Evolutionary conservation across 2,113 vertebrate species (phyloP).

Genomic region (Colius striatus): DNA sequence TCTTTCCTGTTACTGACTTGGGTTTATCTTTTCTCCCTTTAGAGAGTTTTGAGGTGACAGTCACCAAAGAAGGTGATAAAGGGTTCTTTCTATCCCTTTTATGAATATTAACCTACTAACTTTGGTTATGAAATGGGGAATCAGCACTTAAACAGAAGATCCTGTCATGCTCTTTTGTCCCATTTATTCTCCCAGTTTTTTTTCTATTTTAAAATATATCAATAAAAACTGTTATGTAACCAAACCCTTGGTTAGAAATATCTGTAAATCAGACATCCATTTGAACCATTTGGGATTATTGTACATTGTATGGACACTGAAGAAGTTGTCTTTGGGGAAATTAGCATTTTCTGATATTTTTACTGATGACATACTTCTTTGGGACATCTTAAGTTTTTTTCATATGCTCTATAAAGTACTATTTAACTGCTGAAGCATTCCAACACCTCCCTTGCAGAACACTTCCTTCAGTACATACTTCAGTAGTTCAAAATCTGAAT

Average conservation of each 20-base stretch:
- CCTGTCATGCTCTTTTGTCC: slow-evolving; percentile 83
- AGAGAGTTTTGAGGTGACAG: slow-evolving; percentile 99
- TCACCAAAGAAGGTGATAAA: slow-evolving; percentile 99
- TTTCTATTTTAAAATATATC: slow-evolving; percentile 80
- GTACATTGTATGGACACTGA: neutral
- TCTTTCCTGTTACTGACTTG: slow-evolving; percentile 90
- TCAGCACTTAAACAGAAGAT: slow-evolving; percentile 91
- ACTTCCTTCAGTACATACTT: neutral
- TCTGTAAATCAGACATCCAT: slow-evolving; percentile 98
- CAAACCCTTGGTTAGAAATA: slow-evolving; percentile 92
- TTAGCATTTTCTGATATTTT: neutral
- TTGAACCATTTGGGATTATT: slow-evolving; percentile 67
- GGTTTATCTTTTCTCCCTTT: slow-evolving; percentile 98
- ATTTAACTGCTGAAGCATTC: neutral
- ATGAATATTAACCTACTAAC: slow-evolving; percentile 98
- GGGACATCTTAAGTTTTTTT: neutral
- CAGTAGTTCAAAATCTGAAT: neutral
- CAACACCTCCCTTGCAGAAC: neutral
- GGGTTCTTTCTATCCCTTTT: slow-evolving; percentile 92
- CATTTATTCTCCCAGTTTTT: slow-evolving; percentile 79
- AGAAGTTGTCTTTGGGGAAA: neutral
- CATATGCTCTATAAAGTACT: neutral
- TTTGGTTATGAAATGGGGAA: slow-evolving; percentile 88
- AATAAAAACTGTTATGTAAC: slow-evolving; percentile 85
- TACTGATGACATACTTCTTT: neutral